These are phyloP conservation scores for Scopus umbretta DNA, from an alignment of 2,113 vertebrate genomes.

Conservation along the genomic window DNA sequence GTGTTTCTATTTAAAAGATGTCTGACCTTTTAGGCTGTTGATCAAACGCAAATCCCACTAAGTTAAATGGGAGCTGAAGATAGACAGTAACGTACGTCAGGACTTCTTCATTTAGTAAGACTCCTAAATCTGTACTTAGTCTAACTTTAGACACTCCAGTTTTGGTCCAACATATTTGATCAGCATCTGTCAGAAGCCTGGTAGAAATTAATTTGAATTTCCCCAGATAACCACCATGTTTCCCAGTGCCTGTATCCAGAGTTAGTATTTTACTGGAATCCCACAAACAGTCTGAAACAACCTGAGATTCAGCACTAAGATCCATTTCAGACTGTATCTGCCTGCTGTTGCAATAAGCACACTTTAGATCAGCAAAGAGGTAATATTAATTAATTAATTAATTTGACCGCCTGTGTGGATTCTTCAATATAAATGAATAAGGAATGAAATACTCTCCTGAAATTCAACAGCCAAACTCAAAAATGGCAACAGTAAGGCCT, in stretches of 20 bases:
- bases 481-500: neutral
- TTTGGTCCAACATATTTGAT: conserved; percentile 29
- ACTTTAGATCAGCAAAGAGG: neutral
- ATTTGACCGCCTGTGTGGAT: neutral
- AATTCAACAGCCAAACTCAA: neutral
- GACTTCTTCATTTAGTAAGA: conserved; percentile 45
- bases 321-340: neutral
- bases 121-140: conserved; percentile 49
- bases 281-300: neutral
- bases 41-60: conserved; percentile 37
- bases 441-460: neutral
- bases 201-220: neutral
- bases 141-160: conserved; percentile 44
- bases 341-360: neutral
- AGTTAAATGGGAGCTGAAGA: conserved; percentile 38
- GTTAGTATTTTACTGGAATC: neutral
- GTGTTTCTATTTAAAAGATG: conserved; percentile 46
- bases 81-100: conserved; percentile 14
- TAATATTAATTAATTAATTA: conserved; percentile 30
- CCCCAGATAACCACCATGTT: neutral
- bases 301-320: neutral
- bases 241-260: neutral
- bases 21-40: conserved; percentile 43
- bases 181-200: neutral
- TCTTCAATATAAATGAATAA: neutral